A percentile compares a stretch with the other conserved stretches of the same genome.
Conservation (phyloP, 35 echinoderm and acorn worm genomes). For the Apostichopus parvimensis region DNA sequence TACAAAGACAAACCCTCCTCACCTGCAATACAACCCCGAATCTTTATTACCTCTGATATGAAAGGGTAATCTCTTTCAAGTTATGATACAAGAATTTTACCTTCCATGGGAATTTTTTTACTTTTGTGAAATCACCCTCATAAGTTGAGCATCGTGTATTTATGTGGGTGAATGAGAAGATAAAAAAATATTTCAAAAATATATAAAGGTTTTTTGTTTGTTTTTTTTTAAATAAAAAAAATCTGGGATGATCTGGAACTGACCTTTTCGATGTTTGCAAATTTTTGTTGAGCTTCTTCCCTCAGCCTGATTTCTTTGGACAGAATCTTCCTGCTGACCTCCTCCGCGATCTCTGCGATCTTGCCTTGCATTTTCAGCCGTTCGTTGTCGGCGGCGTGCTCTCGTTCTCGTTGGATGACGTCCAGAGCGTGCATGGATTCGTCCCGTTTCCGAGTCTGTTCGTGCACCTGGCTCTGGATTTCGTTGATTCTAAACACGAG, state of each 20-base stretch:
- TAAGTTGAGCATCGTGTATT: too few species aligned
- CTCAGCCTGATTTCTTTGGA: constrained; percentile 90
- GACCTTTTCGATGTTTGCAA: constrained; percentile 98
- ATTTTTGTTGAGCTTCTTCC: constrained; percentile 97
- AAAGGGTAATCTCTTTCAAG: too few species aligned
- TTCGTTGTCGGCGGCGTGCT: constrained; percentile 96
- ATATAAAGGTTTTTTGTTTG: too few species aligned
- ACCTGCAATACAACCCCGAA: too few species aligned
- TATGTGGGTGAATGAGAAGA: too few species aligned
- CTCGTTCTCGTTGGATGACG: constrained; percentile 86
- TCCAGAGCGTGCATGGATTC: constrained; percentile 93
- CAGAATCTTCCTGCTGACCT: constrained; percentile 97
- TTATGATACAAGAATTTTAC: too few species aligned
- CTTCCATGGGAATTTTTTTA: too few species aligned
- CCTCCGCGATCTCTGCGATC: constrained; percentile 98
- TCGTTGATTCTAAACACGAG: constrained; percentile 77
- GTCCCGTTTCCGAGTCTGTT: constrained; percentile 86
- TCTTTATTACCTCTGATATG: too few species aligned
- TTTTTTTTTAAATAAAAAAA: too few species aligned
- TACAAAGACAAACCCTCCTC: too few species aligned
- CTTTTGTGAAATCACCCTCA: too few species aligned
- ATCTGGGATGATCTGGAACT: neutral
- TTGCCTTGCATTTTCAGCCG: constrained; percentile 96
- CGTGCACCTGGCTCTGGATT: constrained; percentile 84
- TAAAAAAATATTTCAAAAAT: too few species aligned